Conservation (phyloP, 2,797 vertebrate species). For the Sebastolobus alascanus region DNA sequence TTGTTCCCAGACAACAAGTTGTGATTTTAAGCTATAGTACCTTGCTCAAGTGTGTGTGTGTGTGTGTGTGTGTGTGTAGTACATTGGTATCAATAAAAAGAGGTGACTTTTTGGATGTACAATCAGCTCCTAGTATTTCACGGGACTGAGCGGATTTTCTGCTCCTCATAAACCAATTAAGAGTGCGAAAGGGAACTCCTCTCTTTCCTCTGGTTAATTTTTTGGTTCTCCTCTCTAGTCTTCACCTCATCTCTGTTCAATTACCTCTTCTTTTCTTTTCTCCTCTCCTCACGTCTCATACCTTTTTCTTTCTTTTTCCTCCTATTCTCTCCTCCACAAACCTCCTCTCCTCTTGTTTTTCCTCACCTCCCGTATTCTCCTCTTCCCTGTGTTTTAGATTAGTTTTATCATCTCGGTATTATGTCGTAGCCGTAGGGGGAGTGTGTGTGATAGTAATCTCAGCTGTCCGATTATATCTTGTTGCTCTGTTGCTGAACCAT, state of each 20-base stretch:
- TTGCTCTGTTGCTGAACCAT: slow-evolving; percentile 65
- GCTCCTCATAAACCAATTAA: slow-evolving; percentile 65
- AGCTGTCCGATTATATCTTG: slow-evolving; percentile 74
- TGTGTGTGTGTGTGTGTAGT: not conserved
- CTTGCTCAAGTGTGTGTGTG: not conserved
- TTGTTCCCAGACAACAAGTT: not conserved
- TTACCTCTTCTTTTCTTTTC: not conserved
- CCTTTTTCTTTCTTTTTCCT: too few species aligned
- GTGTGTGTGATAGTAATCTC: slow-evolving; percentile 66
- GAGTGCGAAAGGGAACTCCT: slow-evolving; percentile 42
- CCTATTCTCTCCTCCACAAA: not conserved
- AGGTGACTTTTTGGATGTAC: slow-evolving; percentile 39
- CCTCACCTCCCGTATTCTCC: not conserved
- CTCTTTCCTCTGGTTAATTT: not conserved
- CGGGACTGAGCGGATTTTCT: slow-evolving; percentile 54
- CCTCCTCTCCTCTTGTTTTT: not conserved
- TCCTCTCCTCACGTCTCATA: not conserved
- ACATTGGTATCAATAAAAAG: not conserved
- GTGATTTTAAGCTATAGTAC: not conserved
- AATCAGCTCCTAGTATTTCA: slow-evolving; percentile 43
- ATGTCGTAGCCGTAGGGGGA: slow-evolving; percentile 57
- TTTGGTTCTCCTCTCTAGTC: not conserved
- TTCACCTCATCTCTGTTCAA: not conserved
- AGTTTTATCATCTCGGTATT: slow-evolving; percentile 61
- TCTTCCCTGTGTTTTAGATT: slow-evolving; percentile 46